Evolutionary conservation across 2,888 invertebrate species (phyloP), one percentile per base, ranked within the genome.

Genomic region (Pediacus dermestoides): DNA sequence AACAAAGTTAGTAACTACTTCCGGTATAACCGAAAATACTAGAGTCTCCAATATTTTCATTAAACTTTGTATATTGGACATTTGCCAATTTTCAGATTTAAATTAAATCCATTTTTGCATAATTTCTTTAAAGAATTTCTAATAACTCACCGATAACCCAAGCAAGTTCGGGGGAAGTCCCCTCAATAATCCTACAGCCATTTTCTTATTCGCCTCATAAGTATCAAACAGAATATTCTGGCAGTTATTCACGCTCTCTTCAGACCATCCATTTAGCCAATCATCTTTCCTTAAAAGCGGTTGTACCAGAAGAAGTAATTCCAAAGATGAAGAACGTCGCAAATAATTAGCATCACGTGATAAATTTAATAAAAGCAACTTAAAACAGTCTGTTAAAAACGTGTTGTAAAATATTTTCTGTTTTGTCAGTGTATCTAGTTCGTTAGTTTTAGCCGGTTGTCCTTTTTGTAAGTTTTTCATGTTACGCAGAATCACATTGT

Each of bases 161-260:
- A 72, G 54, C 30, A 55, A 42, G 4, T 50, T 39, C 0, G 63
- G 45, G 0, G 71, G 66, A 27, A 70, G 55, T 14, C 63, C 53
- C 8, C 66, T 65, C 6, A 87, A 64, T 33, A 88, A 70, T 2
- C 74, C 68, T 6, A 81, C 69, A 0, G 83, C 80, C 36, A 82
- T 63, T 1, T 70, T 72, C 61, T 90, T 88, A 61, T 88, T 90
- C 4, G 71, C 70, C 61, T 90, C 90, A 54, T 87, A 91, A 6
- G 82, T 80, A 60, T 91, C 90, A 22, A 54, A 53, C n/a, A 64
- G 26, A 23, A 64, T 53, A 22, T 48, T 50, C 28, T 59, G 61
- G 25, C 63, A 49, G 41, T 63, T 63, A 14, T 55, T 50, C 8
- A 64, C 49, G 35, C 62, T 60, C 10, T 57, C 54, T 8, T 44